Percentiles rank a stretch among this genome's conserved stretches.
phyloP scores from a whole-genome alignment of 2,113 vertebrate species.

The Madoqua kirkii region DNA sequence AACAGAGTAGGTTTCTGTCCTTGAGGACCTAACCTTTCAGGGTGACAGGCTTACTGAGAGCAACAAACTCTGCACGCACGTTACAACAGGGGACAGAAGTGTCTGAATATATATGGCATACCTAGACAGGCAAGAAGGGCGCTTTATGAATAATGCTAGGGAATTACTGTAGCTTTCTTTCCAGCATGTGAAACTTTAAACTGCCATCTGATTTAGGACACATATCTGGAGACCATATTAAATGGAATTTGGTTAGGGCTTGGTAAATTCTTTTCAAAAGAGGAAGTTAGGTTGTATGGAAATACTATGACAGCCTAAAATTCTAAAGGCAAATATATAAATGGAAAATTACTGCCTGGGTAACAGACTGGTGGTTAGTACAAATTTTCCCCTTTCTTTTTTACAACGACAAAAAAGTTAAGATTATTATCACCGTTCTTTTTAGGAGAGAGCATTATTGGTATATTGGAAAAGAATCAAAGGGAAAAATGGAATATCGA shows the following conservation, averaged over 20 bases:
- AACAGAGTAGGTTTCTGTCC: not conserved
- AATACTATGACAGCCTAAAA: not conserved
- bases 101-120: not conserved
- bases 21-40: not conserved
- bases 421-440: not conserved
- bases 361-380: not conserved
- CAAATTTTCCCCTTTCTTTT: not conserved
- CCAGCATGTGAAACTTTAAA: not conserved
- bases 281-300: constrained; percentile 27
- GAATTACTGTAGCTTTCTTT: not conserved
- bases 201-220: not conserved
- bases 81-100: not conserved
- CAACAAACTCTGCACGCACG: not conserved
- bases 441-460: not conserved
- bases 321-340: not conserved
- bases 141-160: not conserved
- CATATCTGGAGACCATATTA: not conserved
- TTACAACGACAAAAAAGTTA: not conserved
- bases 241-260: not conserved
- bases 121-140: not conserved
- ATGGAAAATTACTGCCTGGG: not conserved
- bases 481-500: not conserved
- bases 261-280: constrained; percentile 43
- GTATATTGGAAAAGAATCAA: not conserved
- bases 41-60: not conserved